Base-by-base conservation (phyloP, 2,888 invertebrate genomes). In the Polietes domitor region DNA sequence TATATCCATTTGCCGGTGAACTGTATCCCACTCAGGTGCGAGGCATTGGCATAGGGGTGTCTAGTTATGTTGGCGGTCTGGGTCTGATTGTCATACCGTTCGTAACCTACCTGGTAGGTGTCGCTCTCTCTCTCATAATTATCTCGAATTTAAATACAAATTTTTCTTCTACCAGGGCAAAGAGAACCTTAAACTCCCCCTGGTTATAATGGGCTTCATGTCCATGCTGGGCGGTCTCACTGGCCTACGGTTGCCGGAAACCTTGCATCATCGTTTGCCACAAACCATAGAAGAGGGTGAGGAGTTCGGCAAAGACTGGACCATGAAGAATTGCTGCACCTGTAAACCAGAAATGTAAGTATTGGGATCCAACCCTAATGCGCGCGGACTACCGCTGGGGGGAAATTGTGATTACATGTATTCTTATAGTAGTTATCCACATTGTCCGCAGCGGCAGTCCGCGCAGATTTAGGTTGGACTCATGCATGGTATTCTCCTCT, bases 1-100 rank as follows among this genome's bases (percentile, higher is more conserved):
- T 98, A 88, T 98, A 98, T 92, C 97, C 98, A 0, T 98, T 98
- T 92, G 97, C 97, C 87, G 97, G 97, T 10, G 98, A 98, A 93
- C 92, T 98, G 24, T 98, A 98, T 92, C 98, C 98, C 0, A 98
- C 98, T 1, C 96, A 97, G 91, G 93, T 97, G 63, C 94, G 98
- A 87, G 98, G 98, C 1, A 93, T 98, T 77, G 98, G 98, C 17
- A 97, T 98, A 87, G 98, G 98, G 65, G 96, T 97, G 75, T 97
- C 97, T 0, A 97, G 97, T 17, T 98, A 98, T 90, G 96, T 98
- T 86, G 97, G 97, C 73, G 98, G 98, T 74, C 93, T 97, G 85
- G 98, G 98, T 50, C 93, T 98, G 63, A 96, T 97, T 85, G 95
- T 97, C 77, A 98, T 98, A 90, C 98, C 98, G 12, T 97, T 97